A percentile compares a stretch with the other conserved stretches of the same genome.
phyloP scores from a whole-genome alignment of 2,113 vertebrate species.

The Tenrec ecaudatus region DNA sequence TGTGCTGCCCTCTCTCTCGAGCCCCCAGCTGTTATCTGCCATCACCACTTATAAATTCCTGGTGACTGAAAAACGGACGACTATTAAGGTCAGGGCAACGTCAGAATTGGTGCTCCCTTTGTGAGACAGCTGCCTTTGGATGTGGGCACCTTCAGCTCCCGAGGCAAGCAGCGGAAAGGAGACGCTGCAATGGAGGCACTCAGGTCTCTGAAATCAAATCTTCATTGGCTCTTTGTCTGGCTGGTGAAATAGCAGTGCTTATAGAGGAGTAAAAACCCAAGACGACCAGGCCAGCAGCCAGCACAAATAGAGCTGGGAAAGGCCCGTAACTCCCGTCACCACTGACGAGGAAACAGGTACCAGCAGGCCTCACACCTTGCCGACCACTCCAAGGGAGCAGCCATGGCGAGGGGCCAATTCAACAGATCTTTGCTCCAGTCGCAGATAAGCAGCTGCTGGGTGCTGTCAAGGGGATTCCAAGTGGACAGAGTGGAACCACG shows the following conservation, averaged over 20 bases:
- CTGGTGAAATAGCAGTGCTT: not conserved
- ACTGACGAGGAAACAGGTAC: not conserved
- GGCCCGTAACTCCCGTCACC: too few relatives aligned
- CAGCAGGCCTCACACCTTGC: not conserved
- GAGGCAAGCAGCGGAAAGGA: constrained; percentile 9
- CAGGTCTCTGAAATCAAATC: not conserved
- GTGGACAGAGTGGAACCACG: too few relatives aligned
- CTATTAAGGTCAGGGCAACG: constrained; percentile 72
- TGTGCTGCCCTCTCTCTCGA: constrained; percentile 69
- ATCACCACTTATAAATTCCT: constrained; percentile 61
- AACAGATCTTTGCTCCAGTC: too few relatives aligned
- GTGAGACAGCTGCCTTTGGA: constrained; percentile 57
- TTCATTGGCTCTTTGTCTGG: not conserved
- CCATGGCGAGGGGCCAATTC: too few relatives aligned
- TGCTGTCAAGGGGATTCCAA: too few relatives aligned
- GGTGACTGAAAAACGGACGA: constrained; percentile 60
- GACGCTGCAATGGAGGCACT: not conserved
- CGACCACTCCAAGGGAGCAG: too few relatives aligned
- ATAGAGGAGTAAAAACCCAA: not conserved
- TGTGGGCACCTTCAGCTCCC: constrained; percentile 13
- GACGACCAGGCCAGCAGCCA: too few relatives aligned
- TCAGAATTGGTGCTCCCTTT: constrained; percentile 59
- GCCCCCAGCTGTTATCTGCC: constrained; percentile 77
- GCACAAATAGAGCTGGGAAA: too few relatives aligned
- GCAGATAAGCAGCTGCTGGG: too few relatives aligned